Conservation (phyloP, 2,888 invertebrate genomes). For the Agrotis ipsilon region DNA sequence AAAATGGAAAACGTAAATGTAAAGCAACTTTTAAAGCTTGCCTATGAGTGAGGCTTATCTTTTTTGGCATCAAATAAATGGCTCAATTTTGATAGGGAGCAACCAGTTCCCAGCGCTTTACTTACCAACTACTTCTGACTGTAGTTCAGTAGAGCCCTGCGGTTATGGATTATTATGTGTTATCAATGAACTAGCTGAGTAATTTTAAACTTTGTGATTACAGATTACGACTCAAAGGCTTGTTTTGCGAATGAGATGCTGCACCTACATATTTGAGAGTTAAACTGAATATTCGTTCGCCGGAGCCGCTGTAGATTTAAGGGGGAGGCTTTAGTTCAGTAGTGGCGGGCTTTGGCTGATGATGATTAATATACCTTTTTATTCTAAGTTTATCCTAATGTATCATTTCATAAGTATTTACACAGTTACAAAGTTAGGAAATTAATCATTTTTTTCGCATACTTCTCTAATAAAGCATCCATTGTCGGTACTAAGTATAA, state of each 20-base stretch:
- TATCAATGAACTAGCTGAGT: neutral
- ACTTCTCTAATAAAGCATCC: conserved; percentile 4
- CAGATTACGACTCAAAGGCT: neutral
- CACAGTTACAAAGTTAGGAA: neutral
- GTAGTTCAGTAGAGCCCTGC: conserved; percentile 5
- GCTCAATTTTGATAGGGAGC: conserved; percentile 15
- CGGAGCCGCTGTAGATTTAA: too few species aligned
- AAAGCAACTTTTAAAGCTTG: neutral
- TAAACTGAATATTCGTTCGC: neutral
- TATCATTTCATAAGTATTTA: neutral
- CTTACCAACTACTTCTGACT: neutral
- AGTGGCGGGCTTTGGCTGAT: too few species aligned
- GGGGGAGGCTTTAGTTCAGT: too few species aligned
- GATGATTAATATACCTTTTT: too few species aligned
- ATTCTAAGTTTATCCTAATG: neutral
- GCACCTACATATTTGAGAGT: neutral
- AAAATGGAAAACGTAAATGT: conserved; percentile 9
- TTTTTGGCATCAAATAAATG: conserved; percentile 3
- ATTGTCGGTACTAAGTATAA: conserved; percentile 14
- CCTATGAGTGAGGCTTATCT: conserved; percentile 6
- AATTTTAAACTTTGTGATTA: conserved; percentile 1
- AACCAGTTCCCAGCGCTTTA: neutral
- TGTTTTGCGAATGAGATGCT: neutral
- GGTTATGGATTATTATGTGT: conserved; percentile 23
- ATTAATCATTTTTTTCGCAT: conserved; percentile 8